Conservation (phyloP, 1,140 invertebrate species). For the Meloidogyne chitwoodi region DNA sequence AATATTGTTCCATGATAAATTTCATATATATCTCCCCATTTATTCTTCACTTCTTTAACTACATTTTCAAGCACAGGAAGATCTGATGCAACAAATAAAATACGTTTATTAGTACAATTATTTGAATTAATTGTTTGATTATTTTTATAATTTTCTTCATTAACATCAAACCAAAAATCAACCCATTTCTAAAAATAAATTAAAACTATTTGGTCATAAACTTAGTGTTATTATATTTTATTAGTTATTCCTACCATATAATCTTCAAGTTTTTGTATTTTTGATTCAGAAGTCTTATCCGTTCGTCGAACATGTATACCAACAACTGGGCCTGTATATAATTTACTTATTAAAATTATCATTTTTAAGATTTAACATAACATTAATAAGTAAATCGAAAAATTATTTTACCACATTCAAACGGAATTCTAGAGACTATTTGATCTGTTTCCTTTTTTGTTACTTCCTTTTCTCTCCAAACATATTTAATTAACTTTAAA, state of each 20-base stretch:
- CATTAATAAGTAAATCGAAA: no score
- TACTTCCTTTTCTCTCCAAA: background rate
- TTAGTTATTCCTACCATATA: no score
- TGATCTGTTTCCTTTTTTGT: background rate
- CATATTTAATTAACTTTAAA: background rate
- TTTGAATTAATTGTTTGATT: background rate
- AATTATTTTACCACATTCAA: conserved; percentile 1
- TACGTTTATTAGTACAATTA: background rate
- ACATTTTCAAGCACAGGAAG: background rate
- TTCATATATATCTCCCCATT: background rate
- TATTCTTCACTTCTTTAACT: background rate
- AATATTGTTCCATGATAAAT: background rate
- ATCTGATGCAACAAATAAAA: background rate
- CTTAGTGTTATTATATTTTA: no score
- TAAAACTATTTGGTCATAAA: no score
- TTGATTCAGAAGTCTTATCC: conserved; percentile 96
- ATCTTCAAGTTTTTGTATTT: conserved; percentile 86
- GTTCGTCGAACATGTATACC: conserved; percentile 90
- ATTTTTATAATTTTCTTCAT: background rate
- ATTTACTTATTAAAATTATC: no score
- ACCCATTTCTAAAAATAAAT: no score
- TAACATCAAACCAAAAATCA: background rate
- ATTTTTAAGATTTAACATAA: no score
- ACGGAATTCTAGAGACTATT: background rate
- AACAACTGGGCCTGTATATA: conserved; percentile 53